A percentile compares a stretch with the other conserved stretches of the same genome.
phyloP scores from a whole-genome alignment of 2,888 invertebrate genomes.

The Cyrtodaria siliqua region DNA sequence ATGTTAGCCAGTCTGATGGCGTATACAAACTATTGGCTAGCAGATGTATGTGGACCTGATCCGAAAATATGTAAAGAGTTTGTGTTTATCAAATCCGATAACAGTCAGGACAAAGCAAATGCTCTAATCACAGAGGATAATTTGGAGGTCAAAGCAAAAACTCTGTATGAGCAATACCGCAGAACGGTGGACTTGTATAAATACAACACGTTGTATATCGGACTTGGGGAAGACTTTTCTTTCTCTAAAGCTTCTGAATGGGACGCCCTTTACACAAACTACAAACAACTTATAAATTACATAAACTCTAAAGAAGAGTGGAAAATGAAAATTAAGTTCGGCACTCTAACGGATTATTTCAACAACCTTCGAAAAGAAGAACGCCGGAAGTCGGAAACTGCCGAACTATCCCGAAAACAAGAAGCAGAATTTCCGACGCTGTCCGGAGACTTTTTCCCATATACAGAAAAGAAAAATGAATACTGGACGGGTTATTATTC shows the following conservation, averaged over 20 bases:
- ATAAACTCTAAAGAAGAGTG: conserved; percentile 92
- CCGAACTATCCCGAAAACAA: conserved; percentile 83
- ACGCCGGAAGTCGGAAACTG: conserved; percentile 46
- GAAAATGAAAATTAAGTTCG: conserved; percentile 88
- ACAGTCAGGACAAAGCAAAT: conserved; percentile 93
- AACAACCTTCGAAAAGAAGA: conserved; percentile 87
- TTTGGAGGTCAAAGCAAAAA: conserved; percentile 92
- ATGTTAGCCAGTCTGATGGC: conserved; percentile 97
- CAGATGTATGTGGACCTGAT: conserved; percentile 98
- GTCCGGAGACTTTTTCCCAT: conserved; percentile 98
- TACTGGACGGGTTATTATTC: conserved; percentile 99
- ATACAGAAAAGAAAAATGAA: conserved; percentile 93
- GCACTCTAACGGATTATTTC: conserved; percentile 97
- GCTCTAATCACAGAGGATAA: conserved; percentile 94
- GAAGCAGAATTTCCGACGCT: conserved; percentile 89
- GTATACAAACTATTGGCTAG: conserved; percentile 98
- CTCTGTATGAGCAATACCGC: conserved; percentile 94
- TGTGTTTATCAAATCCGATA: conserved; percentile 92
- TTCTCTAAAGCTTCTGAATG: conserved; percentile 96
- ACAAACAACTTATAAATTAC: conserved; percentile 93
- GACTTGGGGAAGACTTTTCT: conserved; percentile 98
- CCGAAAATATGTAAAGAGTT: conserved; percentile 89
- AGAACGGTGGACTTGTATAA: conserved; percentile 95
- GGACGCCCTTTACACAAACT: conserved; percentile 97
- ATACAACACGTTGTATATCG: conserved; percentile 96